Evolutionary conservation across 2,113 vertebrate genomes (phyloP).

Genomic region (Scatophagus argus): DNA sequence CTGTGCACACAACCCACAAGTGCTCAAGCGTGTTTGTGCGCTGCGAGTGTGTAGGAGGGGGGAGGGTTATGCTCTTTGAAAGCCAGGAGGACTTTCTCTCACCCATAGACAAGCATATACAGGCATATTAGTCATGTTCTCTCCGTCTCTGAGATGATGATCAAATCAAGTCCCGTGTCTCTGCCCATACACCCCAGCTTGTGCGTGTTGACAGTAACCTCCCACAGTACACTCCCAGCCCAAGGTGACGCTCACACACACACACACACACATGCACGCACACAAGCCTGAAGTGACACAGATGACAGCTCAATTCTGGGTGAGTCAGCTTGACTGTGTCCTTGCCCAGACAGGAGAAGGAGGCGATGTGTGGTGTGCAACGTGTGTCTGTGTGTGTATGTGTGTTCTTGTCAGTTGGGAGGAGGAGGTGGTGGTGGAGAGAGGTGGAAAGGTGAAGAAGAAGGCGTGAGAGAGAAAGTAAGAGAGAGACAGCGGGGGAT

Average conservation of each 20-base stretch:
- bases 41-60: constrained; percentile 16
- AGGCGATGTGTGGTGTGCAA: constrained; percentile 60
- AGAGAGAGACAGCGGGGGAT: constrained; percentile 1
- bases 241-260: constrained; percentile 70
- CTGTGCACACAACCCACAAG: not conserved
- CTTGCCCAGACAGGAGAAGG: constrained; percentile 80
- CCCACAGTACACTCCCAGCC: constrained; percentile 76
- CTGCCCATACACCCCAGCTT: constrained; percentile 70
- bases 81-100: constrained; percentile 63
- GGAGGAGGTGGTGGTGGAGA: constrained; percentile 31
- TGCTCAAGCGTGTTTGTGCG: not conserved
- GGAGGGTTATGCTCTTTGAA: constrained; percentile 35
- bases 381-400: constrained; percentile 15
- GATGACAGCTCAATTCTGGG: constrained; percentile 82
- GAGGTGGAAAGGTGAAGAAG: constrained; percentile 61
- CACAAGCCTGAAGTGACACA: constrained; percentile 78
- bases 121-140: constrained; percentile 70
- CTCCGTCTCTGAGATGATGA: constrained; percentile 71
- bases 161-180: constrained; percentile 70
- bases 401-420: constrained; percentile 24
- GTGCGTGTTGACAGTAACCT: constrained; percentile 80
- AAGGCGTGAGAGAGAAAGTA: constrained; percentile 18
- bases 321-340: constrained; percentile 82
- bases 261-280: constrained; percentile 17
- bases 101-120: constrained; percentile 18